Evolutionary conservation across 1,140 invertebrate species (phyloP), one percentile per base, ranked within the genome.

Genomic region (Lutraria rhynchaena): DNA sequence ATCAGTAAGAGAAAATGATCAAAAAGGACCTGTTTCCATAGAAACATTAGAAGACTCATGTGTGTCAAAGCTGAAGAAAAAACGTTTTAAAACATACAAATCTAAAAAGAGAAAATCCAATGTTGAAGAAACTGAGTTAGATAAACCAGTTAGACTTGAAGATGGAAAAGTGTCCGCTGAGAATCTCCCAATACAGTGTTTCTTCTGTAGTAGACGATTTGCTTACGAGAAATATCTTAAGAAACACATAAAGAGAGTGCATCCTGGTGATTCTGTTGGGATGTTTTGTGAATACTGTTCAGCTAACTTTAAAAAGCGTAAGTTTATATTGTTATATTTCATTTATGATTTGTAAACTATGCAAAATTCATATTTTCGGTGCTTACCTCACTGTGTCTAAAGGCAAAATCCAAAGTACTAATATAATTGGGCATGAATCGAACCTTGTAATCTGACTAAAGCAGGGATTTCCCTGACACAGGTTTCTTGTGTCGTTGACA

Each of bases 241-340:
- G 27, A 80, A 80, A 60, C 76, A 80, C 22, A 67, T 80, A 33
- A 67, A 65, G 2, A 57, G 76, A 58, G 65, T 80, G 19, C 76
- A 80, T 60, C 76, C 76, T 24, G 19, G 49, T 0, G 63, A 69
- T 37, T 80, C 41, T 33, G 27, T 53, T 1, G 76, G 76, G 0
- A 80, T 80, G 76, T 70, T 70, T 46, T 80, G 76, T 51, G 76
- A 80, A 80, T 80, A 80, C 29, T 80, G 76, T 35, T 80, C 76
- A 19, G 76, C 49, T 29, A 80, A 80, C 51, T 80, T 80, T 29
- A 80, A 80, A 60, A 35, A 51, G 11, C 31, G 76, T 80, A 80
- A 69, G 76, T 69, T 27, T n/a, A n/a, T n/a, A n/a, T n/a, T n/a
- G n/a, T n/a, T n/a, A n/a, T n/a, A n/a, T n/a, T n/a, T n/a, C n/a